Evolutionary conservation across 2,113 vertebrate genomes (phyloP).

Genomic region (Notiomystis cincta): DNA sequence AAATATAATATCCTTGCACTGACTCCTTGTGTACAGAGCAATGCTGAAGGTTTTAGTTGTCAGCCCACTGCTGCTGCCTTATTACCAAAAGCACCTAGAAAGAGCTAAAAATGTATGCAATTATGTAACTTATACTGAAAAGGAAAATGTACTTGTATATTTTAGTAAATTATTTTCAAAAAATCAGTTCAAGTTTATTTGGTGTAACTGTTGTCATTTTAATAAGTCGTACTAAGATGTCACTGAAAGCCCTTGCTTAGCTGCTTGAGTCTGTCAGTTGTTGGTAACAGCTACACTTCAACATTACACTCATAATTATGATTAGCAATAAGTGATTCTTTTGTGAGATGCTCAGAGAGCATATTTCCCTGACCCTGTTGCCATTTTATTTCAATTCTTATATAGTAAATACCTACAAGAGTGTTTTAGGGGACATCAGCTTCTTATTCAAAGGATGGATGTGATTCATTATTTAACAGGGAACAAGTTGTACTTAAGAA

Average conservation of each 20-base stretch:
- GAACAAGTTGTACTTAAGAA: background rate
- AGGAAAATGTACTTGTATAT: slow-evolving; percentile 53
- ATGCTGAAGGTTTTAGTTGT: background rate
- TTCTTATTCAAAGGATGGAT: background rate
- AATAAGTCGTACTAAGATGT: background rate
- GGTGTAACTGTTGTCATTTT: background rate
- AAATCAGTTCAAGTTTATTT: background rate
- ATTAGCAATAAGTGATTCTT: background rate
- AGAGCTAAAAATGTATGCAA: slow-evolving; percentile 71
- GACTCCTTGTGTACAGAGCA: background rate
- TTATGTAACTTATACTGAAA: slow-evolving; percentile 50
- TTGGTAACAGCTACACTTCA: background rate
- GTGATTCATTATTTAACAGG: background rate
- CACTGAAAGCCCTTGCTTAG: background rate
- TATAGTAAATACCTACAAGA: background rate
- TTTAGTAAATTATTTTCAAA: slow-evolving; percentile 59
- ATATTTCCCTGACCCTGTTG: background rate
- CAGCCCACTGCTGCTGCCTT: slow-evolving; percentile 67
- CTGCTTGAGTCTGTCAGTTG: background rate
- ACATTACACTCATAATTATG: background rate
- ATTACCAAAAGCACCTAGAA: slow-evolving; percentile 50
- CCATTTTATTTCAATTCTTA: background rate
- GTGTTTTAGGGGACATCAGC: background rate
- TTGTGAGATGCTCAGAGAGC: background rate
- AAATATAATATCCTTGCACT: slow-evolving; percentile 9